Base-by-base conservation (phyloP, 2,797 vertebrate species). In the Etheostoma perlongum region DNA sequence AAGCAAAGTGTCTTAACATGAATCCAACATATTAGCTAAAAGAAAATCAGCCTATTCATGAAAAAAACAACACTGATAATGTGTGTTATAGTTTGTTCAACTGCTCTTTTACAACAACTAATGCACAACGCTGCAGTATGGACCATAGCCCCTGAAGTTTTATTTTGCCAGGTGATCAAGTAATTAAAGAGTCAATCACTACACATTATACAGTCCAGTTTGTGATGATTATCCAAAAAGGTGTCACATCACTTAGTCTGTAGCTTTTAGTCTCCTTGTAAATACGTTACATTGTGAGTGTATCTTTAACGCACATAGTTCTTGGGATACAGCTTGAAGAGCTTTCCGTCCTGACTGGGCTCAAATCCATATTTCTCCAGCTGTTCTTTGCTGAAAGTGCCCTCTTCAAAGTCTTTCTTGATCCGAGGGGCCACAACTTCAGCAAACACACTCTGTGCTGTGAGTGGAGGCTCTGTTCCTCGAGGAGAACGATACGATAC, bases 291-390 rank as follows among this genome's bases (percentile, higher is more conserved):
- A 68, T 12, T 0, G 5, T 0, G 12, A 46, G 42, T 3, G 1
- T 6, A 23, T 55, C 15, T 33, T 91, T 94, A 99, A 60, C 96
- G 96, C 62, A 95, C 91, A 57, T 94, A 98, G 92, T 98, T 99
- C 90, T 96, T 99, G 52, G 98, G 98, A 83, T 96, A 96, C 21
- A 99, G 93, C 87, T 96, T 95, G 90, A 99, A 98, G 49, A 99
- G 95, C 78, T 97, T 98, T n/a, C 95, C 96, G 0, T 98, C 95
- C 87, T 99, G 97, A 0, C 92, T 94, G 21, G 95, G 93, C 73
- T 99, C 96, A 58, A 97, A 97, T 73, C 98, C 97, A 4, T 99
- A 99, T 83, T 97, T 97, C 65, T 97, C 87, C 90, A 99, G 92
- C 18, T 91, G 84, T 0, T 81, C 76, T 25, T 91, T 89, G 76